Percentiles rank a stretch among this genome's conserved stretches.
Conservation (phyloP, 2,888 invertebrate species). For the Drosophila paracracens region DNA sequence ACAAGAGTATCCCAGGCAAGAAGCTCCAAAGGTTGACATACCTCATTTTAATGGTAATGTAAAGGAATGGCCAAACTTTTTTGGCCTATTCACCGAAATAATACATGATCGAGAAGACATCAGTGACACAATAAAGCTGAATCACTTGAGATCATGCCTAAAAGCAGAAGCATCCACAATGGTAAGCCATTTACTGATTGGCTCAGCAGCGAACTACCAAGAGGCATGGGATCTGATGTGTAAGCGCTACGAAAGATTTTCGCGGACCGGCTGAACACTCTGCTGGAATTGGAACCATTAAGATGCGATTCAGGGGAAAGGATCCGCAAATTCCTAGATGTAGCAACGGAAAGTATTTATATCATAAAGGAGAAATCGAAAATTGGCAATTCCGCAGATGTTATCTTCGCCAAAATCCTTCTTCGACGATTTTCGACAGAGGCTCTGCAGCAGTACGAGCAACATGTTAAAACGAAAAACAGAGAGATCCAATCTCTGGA, state of each 20-base stretch:
- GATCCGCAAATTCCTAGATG: too few species aligned
- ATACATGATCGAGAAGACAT: background rate
- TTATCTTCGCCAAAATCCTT: background rate
- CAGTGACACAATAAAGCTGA: background rate
- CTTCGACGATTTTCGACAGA: background rate
- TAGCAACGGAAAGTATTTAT: too few species aligned
- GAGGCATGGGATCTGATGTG: too few species aligned
- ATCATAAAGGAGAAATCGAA: background rate
- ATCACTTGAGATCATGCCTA: too few species aligned
- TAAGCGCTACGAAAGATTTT: too few species aligned
- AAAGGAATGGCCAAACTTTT: background rate
- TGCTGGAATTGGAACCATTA: too few species aligned
- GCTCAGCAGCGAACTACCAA: too few species aligned
- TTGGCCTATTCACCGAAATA: background rate
- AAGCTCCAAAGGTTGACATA: background rate
- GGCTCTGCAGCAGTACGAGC: background rate
- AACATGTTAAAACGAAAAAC: background rate
- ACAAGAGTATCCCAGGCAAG: background rate
- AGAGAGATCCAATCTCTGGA: background rate
- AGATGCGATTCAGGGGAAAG: too few species aligned
- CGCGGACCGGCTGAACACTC: too few species aligned
- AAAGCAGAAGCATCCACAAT: too few species aligned
- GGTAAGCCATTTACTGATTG: too few species aligned
- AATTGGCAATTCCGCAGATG: background rate
- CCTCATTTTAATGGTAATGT: background rate